phyloP scores from a whole-genome alignment of 2,113 vertebrate genomes.

The Montifringilla adamsi region DNA sequence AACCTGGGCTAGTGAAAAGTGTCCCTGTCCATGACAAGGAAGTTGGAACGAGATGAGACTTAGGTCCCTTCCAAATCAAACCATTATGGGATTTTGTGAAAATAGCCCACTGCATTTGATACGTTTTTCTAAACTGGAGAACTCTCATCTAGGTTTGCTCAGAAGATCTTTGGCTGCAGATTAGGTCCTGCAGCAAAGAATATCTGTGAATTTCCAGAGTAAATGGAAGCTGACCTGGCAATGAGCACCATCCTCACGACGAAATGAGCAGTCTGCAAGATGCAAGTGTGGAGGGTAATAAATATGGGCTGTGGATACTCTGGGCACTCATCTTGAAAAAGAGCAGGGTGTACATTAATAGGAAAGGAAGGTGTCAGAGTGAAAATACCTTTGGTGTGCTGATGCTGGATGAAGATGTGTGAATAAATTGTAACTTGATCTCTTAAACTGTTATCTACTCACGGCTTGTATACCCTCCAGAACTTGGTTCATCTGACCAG shows the following conservation, averaged over 20 bases:
- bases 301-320: not conserved
- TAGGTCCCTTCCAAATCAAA: not conserved
- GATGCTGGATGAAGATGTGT: not conserved
- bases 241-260: not conserved
- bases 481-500: slow-evolving; percentile 10
- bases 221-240: not conserved
- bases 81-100: not conserved
- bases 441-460: slow-evolving; percentile 17
- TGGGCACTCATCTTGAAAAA: not conserved
- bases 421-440: slow-evolving; percentile 2
- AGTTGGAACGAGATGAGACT: not conserved
- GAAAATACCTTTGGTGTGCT: not conserved
- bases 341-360: not conserved
- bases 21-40: not conserved
- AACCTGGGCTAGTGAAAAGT: not conserved
- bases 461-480: slow-evolving; percentile 6
- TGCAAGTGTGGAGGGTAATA: not conserved
- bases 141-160: not conserved
- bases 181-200: not conserved
- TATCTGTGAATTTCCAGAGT: not conserved
- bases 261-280: not conserved
- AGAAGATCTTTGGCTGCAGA: not conserved
- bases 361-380: not conserved
- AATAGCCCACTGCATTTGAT: not conserved
- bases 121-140: not conserved